Evolutionary conservation across 2,113 vertebrate genomes (phyloP), one percentile per base, ranked within the genome.

Genomic region (Eptesicus fuscus): DNA sequence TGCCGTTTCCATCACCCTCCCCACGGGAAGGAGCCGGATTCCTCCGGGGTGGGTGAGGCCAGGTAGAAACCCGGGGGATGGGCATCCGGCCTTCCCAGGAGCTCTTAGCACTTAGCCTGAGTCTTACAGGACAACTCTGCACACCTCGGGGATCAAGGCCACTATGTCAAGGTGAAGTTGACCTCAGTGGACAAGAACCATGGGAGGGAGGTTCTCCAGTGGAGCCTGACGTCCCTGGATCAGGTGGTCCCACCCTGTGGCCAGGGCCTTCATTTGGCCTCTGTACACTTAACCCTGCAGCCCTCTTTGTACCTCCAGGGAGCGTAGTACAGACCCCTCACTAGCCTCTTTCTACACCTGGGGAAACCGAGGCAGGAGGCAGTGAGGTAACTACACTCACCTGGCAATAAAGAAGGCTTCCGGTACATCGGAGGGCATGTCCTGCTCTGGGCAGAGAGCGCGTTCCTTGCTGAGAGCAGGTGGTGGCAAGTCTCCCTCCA

Each of bases 1-100:
- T 47, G 80, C 83, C 80, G 5, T 69, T 67, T 83, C 88, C 51
- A 35, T 69, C 76, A 59, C 73, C 95, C 95, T 96, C 92, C 93
- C 49, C 9, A 7, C 32, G 70, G 80, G 92, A 87, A 84, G 73
- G 84, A 51, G 69, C 13, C 73, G 80, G 73, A 80, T 82, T 10
- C 53, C 35, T 23, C 35, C 11, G 17, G 13, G 47, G n/a, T 10
- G 14, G 37, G n/a, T 12, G 42, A 59, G 73, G 82, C 44, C 69
- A 40, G 18, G 42, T 20, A 79, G 71, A 47, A 77, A 71, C 22
- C 65, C 73, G 30, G 80, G 47, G 6, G 73, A 12, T 23, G 44
- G n/a, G 69, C 40, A n/a, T 9, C 37, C 37, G 73, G n/a, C 69
- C 90, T 83, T 69, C 82, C 28, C 53, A 37, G 73, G 59, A 85